Conservation (phyloP, 2,113 vertebrate species). For the Rhinichthys klamathensis region DNA sequence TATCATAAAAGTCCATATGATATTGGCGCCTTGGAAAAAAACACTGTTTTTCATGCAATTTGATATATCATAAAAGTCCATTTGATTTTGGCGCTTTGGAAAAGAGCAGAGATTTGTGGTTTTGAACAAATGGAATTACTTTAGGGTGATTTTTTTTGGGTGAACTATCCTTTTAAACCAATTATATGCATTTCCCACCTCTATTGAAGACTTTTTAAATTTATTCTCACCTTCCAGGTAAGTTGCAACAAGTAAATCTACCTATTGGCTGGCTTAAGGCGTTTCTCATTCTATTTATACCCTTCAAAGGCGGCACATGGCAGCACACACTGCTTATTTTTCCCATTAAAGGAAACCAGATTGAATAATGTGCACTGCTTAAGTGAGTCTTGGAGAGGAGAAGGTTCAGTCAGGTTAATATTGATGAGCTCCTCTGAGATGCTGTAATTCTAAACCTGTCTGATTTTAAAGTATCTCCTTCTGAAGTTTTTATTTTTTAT, state of each 20-base stretch:
- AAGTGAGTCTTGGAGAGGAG: neutral
- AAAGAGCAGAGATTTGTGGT: neutral
- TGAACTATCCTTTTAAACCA: neutral
- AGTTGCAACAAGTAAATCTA: neutral
- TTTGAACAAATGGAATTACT: neutral
- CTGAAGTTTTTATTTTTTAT: neutral
- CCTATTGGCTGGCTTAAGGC: neutral
- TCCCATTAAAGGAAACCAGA: slow-evolving; percentile 6
- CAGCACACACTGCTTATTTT: neutral
- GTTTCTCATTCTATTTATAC: neutral
- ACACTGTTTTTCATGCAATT: neutral
- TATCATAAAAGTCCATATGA: no score
- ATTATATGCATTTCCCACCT: neutral
- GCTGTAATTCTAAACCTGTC: neutral
- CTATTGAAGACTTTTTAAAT: neutral
- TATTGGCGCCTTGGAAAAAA: no score
- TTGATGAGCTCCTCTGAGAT: neutral
- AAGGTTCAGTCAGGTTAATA: neutral
- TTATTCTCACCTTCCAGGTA: neutral
- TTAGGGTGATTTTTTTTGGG: neutral
- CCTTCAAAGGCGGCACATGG: slow-evolving; percentile 1
- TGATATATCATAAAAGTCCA: neutral
- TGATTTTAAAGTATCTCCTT: neutral
- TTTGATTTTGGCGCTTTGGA: neutral
- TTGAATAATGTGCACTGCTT: slow-evolving; percentile 10